A percentile compares a stretch with the other conserved stretches of the same genome.
Conservation (phyloP, 2,113 vertebrate species). For the Neotragus pygmaeus region DNA sequence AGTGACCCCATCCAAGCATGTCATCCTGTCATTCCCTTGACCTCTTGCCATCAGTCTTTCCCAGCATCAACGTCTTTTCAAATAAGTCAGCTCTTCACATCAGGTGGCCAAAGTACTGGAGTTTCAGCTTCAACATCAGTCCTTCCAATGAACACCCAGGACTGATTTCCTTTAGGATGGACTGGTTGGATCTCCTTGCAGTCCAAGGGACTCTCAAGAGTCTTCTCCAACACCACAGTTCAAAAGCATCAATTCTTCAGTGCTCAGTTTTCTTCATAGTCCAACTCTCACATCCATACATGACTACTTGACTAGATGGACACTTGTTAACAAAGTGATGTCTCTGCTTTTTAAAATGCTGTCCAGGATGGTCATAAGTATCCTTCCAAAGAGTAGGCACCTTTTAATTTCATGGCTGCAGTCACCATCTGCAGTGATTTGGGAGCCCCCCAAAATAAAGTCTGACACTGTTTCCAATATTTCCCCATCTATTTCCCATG, state of each 20-base stretch:
- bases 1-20: not conserved
- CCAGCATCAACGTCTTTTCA: not conserved
- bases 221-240: not conserved
- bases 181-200: not conserved
- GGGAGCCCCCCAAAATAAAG: not conserved
- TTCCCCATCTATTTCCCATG: not conserved
- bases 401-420: not conserved
- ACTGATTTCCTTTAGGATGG: not conserved
- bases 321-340: not conserved
- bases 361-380: not conserved
- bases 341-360: not conserved
- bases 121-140: not conserved
- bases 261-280: not conserved
- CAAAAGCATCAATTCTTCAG: not conserved
- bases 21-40: rapidly evolving
- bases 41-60: not conserved
- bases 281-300: not conserved
- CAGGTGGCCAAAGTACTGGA: not conserved
- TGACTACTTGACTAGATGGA: not conserved
- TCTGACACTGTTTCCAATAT: not conserved
- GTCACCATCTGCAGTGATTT: not conserved
- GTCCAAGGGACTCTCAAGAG: not conserved
- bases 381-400: not conserved
- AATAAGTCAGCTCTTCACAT: not conserved
- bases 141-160: not conserved